Percentiles rank a stretch among this genome's conserved stretches.
phyloP scores from a whole-genome alignment of 2,797 vertebrate genomes.

The Etheostoma nigrum region DNA sequence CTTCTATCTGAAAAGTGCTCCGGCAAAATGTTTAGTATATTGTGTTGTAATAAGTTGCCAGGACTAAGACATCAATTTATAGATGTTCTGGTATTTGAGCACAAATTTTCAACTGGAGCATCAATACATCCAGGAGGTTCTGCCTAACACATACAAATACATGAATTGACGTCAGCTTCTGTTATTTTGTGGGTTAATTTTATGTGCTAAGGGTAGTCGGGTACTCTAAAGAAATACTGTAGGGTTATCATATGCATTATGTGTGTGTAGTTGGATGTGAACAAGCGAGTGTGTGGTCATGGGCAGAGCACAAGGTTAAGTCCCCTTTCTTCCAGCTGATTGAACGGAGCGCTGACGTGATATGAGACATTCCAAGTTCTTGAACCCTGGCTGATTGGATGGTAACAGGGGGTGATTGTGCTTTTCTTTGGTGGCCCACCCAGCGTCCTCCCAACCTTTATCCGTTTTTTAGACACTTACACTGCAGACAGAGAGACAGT shows the following conservation, averaged over 20 bases:
- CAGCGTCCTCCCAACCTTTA: constrained; percentile 32
- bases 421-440: constrained; percentile 43
- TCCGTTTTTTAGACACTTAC: constrained; percentile 44
- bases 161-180: constrained; percentile 19
- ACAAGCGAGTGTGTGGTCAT: constrained; percentile 7
- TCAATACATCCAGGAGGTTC: constrained; percentile 22
- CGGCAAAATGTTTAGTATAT: not conserved
- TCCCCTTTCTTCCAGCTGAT: constrained; percentile 54
- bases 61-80: constrained; percentile 2
- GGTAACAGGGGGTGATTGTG: constrained; percentile 66
- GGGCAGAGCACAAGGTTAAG: constrained; percentile 51
- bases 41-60: not conserved
- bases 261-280: constrained; percentile 3
- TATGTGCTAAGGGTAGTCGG: not conserved
- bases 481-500: constrained; percentile 6
- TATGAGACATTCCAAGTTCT: constrained; percentile 71
- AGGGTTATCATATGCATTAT: constrained; percentile 14
- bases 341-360: constrained; percentile 65
- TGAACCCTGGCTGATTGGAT: constrained; percentile 74
- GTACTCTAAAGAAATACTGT: not conserved
- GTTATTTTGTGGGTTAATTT: not conserved
- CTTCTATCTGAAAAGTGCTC: too few relatives aligned
- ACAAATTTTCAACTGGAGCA: constrained; percentile 12
- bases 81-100: not conserved
- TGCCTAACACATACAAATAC: constrained; percentile 37